A percentile compares a stretch with the other conserved stretches of the same genome.
Conservation (phyloP, 2,113 vertebrate genomes). For the Crotalus helleri region DNA sequence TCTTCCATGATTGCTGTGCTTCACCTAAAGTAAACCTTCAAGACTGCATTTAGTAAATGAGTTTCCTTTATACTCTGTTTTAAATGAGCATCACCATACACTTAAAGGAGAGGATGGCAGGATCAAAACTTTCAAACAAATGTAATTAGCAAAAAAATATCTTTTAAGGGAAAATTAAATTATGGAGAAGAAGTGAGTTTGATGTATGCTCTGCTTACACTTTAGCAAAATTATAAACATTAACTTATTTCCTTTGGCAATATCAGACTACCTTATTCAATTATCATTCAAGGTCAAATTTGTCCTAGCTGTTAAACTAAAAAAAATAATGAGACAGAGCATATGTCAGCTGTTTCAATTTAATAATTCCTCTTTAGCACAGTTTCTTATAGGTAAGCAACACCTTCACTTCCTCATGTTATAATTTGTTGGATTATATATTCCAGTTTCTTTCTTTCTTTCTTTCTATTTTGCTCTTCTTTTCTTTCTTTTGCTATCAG, state of each 20-base stretch:
- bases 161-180: slow-evolving; percentile 1
- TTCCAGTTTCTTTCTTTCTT: not conserved
- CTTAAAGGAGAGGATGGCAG: not conserved
- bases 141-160: not conserved
- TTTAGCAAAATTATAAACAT: not conserved
- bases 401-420: not conserved
- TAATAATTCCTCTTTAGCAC: not conserved
- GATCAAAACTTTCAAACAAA: not conserved
- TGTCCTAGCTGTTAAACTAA: not conserved
- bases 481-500: not conserved
- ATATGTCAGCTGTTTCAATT: not conserved
- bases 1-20: not conserved
- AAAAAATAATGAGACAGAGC: not conserved
- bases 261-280: not conserved
- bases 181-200: not conserved
- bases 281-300: not conserved
- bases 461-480: not conserved
- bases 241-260: not conserved
- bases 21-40: not conserved
- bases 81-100: not conserved
- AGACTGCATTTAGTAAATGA: not conserved
- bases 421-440: not conserved
- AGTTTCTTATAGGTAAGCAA: not conserved
- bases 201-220: not conserved
- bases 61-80: not conserved